These are phyloP conservation scores for Halcyon badia DNA, from an alignment of 2,797 vertebrate species.

Conservation along the genomic window DNA sequence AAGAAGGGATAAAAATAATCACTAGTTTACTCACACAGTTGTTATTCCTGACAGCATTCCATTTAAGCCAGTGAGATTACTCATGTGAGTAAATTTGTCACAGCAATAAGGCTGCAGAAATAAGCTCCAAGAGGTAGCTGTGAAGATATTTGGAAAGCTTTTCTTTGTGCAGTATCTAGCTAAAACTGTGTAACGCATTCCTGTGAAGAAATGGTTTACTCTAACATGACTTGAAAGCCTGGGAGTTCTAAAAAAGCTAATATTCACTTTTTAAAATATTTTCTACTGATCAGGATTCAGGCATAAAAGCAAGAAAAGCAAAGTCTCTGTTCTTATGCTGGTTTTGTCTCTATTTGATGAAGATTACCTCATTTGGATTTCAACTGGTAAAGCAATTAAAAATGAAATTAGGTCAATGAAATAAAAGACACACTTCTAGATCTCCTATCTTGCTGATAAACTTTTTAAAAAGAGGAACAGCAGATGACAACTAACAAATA, in stretches of 20 bases:
- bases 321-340: background rate
- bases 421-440: background rate
- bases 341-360: background rate
- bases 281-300: background rate
- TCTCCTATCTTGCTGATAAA: background rate
- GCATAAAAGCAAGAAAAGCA: background rate
- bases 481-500: background rate
- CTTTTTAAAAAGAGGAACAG: background rate
- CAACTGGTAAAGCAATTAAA: constrained; percentile 26
- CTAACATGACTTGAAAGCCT: background rate
- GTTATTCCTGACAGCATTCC: background rate
- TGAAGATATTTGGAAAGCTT: background rate
- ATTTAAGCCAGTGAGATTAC: background rate
- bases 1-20: background rate
- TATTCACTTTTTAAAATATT: background rate
- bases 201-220: background rate
- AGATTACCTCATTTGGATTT: background rate
- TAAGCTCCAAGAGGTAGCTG: background rate
- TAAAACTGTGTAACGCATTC: background rate
- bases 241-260: background rate
- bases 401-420: constrained; percentile 13
- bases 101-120: background rate
- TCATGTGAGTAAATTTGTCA: background rate
- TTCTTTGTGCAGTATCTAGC: background rate
- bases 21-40: background rate